phyloP scores from a whole-genome alignment of 2,113 vertebrate genomes.

The Salvelinus alpinus region DNA sequence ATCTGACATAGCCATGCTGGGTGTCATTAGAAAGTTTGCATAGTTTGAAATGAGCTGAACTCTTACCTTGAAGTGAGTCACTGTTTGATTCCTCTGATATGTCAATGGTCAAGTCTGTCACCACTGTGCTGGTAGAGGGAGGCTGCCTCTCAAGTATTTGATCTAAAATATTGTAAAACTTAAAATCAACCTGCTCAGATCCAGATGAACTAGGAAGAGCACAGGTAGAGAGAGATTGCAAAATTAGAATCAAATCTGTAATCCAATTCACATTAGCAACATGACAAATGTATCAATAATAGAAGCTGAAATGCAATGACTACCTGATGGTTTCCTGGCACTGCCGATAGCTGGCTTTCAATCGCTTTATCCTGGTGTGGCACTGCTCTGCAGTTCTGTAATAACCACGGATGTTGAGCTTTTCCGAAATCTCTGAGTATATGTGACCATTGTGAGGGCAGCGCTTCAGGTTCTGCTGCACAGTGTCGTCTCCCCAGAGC shows the following conservation, averaged over 20 bases:
- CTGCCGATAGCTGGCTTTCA: conserved; percentile 68
- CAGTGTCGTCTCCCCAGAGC: conserved; percentile 69
- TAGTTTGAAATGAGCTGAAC: background rate
- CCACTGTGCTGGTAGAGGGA: conserved; percentile 48
- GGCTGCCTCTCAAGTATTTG: conserved; percentile 70
- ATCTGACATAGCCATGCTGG: background rate
- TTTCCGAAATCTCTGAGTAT: conserved; percentile 67
- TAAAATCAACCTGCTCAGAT: conserved; percentile 63
- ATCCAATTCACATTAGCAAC: too few relatives aligned
- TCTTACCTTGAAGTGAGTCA: conserved; percentile 49
- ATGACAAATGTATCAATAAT: background rate
- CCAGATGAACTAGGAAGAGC: conserved; percentile 44
- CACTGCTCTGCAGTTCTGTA: conserved; percentile 68
- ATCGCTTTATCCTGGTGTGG: conserved; percentile 71
- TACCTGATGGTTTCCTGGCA: conserved; percentile 68
- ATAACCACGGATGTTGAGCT: conserved; percentile 58
- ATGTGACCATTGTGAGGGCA: conserved; percentile 69
- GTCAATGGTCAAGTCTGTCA: conserved; percentile 50
- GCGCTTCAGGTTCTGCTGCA: conserved; percentile 61
- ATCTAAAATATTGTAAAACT: conserved; percentile 72
- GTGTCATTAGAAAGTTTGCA: background rate
- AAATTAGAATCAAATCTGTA: too few relatives aligned
- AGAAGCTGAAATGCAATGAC: background rate
- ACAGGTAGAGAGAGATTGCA: background rate
- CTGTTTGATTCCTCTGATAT: conserved; percentile 64